Evolutionary conservation across 2,797 vertebrate genomes (phyloP).

Genomic region (Diglossa cyanea): DNA sequence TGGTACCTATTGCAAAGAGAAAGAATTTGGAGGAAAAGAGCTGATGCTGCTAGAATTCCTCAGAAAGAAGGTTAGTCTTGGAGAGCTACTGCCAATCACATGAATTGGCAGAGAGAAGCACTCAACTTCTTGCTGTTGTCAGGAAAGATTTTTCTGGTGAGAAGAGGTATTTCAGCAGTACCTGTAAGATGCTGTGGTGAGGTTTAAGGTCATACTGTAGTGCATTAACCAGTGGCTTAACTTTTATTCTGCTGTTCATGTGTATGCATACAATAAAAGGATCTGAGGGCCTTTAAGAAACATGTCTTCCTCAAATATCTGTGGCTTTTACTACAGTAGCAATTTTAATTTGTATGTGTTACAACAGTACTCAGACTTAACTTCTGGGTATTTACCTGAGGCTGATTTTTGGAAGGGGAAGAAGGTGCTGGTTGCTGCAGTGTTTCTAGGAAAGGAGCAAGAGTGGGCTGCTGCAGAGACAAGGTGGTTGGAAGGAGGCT

Average conservation of each 20-base stretch:
- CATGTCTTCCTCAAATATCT: not conserved
- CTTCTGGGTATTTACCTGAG: not conserved
- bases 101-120: not conserved
- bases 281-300: not conserved
- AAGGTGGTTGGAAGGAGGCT: not conserved
- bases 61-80: not conserved
- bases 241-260: not conserved
- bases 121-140: not conserved
- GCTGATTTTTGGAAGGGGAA: not conserved
- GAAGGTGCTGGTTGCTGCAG: not conserved
- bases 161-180: not conserved
- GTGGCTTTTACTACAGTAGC: not conserved
- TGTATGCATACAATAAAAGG: not conserved
- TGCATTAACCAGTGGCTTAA: not conserved
- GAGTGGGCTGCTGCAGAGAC: not conserved
- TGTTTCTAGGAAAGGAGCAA: not conserved
- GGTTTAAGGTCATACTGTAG: not conserved
- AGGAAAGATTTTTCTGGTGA: not conserved
- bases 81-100: not conserved
- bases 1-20: fast-evolving
- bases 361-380: not conserved
- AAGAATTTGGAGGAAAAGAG: not conserved
- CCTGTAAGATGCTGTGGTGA: not conserved
- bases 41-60: not conserved
- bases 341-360: not conserved